These are phyloP conservation scores for Phyllostomus hastatus DNA, from an alignment of 2,113 vertebrate genomes.

Conservation along the genomic window DNA sequence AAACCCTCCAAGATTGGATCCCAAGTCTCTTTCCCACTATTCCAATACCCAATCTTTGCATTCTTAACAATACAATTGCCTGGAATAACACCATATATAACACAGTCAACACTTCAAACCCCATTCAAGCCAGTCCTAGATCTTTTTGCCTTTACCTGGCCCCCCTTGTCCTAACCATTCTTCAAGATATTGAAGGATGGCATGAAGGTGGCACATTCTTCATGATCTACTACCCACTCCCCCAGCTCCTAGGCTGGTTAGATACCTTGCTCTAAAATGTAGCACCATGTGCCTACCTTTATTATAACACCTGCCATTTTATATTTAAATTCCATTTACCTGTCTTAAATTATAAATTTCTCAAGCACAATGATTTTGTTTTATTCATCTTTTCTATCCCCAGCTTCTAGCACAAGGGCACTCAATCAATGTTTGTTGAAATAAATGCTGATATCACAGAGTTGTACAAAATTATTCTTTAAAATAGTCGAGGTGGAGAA, in stretches of 20 bases:
- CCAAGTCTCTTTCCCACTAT: background rate
- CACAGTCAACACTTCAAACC: background rate
- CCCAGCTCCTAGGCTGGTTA: background rate
- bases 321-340: background rate
- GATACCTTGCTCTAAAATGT: background rate
- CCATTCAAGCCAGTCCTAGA: background rate
- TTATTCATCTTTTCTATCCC: slow-evolving; percentile 13
- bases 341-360: background rate
- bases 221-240: background rate
- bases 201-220: background rate
- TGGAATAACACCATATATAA: background rate
- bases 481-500: background rate
- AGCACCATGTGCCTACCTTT: background rate
- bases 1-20: background rate
- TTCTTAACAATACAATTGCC: background rate
- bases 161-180: background rate
- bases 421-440: background rate
- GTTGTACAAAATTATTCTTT: slow-evolving; percentile 22
- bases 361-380: background rate
- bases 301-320: background rate
- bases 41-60: background rate
- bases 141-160: background rate
- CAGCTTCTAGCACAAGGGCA: background rate
- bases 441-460: background rate
- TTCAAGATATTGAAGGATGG: background rate